Conservation (phyloP, 2,113 vertebrate species). For the Lepus timidus region DNA sequence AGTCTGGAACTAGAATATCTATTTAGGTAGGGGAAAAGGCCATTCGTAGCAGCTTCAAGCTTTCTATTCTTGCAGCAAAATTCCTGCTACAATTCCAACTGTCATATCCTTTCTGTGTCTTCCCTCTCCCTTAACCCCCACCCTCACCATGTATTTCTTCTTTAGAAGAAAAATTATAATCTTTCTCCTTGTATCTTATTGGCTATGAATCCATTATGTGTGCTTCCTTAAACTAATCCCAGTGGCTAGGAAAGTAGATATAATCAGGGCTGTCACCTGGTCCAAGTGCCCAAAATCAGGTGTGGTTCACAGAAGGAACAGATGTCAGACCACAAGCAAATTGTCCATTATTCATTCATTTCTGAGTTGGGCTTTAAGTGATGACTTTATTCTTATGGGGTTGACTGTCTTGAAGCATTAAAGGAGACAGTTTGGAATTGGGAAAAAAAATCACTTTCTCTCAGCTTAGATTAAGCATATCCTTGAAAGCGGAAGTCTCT, state of each 20-base stretch:
- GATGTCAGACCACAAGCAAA: not conserved
- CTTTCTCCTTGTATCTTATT: not conserved
- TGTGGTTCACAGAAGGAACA: not conserved
- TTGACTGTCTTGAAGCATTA: not conserved
- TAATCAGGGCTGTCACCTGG: not conserved
- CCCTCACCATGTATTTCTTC: not conserved
- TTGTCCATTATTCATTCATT: not conserved
- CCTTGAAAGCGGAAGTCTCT: not conserved
- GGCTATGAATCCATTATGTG: not conserved
- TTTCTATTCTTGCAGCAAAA: not conserved
- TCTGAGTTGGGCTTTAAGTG: not conserved
- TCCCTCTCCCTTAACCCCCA: not conserved
- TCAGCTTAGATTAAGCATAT: slow-evolving; percentile 10
- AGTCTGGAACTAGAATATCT: not conserved
- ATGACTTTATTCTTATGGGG: not conserved
- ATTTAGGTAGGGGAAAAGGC: not conserved
- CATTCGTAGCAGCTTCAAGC: not conserved
- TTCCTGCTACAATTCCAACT: not conserved
- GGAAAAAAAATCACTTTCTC: not conserved
- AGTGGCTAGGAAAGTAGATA: not conserved
- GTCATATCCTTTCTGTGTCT: not conserved
- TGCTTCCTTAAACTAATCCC: not conserved
- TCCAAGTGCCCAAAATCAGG: not conserved
- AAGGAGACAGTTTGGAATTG: not conserved
- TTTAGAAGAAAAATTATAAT: not conserved